Conservation (phyloP, 2,797 vertebrate species). For the Falco novaeseelandiae region DNA sequence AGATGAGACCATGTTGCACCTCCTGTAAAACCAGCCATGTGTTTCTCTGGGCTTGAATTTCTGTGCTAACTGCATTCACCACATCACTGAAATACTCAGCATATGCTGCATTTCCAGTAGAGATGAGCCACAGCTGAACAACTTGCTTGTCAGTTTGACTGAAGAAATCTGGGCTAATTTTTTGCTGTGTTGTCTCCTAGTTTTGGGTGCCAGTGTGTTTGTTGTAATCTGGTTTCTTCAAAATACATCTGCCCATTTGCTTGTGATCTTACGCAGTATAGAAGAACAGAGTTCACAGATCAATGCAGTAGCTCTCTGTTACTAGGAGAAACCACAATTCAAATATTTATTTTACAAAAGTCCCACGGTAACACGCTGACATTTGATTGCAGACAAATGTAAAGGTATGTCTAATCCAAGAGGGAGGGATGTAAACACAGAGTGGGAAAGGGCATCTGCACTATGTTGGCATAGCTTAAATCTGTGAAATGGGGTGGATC, state of each 20-base stretch:
- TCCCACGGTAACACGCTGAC: neutral
- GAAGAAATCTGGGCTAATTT: neutral
- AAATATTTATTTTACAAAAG: neutral
- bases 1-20: neutral
- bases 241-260: neutral
- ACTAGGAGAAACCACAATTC: neutral
- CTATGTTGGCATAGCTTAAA: neutral
- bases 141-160: neutral
- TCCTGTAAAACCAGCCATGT: neutral
- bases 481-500: neutral
- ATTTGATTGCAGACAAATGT: neutral
- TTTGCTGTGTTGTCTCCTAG: neutral
- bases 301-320: neutral
- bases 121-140: conserved; percentile 31
- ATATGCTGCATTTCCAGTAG: neutral
- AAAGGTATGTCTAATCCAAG: neutral
- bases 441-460: neutral
- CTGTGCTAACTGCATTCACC: conserved; percentile 22
- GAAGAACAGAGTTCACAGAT: neutral
- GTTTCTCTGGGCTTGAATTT: conserved; percentile 8
- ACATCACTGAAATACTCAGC: conserved; percentile 21
- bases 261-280: accelerated
- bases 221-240: neutral
- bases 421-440: neutral
- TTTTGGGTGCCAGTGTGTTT: neutral